These are phyloP conservation scores for Myathropa florea DNA, from an alignment of 2,888 invertebrate genomes.

Conservation along the genomic window DNA sequence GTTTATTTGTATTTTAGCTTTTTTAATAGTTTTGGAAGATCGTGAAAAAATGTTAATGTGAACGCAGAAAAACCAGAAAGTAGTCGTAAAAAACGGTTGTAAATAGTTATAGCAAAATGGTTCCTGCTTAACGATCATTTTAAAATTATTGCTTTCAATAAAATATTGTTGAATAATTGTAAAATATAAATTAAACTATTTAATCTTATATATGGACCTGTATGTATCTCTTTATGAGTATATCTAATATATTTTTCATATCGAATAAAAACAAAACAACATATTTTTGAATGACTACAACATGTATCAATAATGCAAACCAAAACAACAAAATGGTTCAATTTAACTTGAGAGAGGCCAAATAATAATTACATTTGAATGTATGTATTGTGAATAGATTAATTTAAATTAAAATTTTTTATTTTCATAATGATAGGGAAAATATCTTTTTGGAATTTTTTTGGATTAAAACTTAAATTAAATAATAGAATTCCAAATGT, in stretches of 20 bases:
- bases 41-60: background rate
- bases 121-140: background rate
- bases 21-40: background rate
- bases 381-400: background rate
- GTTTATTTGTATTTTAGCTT: constrained; percentile 6
- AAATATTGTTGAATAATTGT: background rate
- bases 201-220: background rate
- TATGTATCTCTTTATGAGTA: background rate
- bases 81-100: background rate
- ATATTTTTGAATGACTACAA: constrained; percentile 37
- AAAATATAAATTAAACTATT: background rate
- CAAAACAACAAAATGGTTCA: background rate
- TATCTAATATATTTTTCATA: constrained; percentile 60
- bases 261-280: constrained; percentile 22
- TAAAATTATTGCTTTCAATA: background rate
- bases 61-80: background rate
- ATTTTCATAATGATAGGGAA: background rate
- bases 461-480: background rate
- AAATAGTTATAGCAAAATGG: background rate
- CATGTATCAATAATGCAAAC: constrained; percentile 9
- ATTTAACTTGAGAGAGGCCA: background rate
- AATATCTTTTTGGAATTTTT: background rate
- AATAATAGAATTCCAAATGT: background rate
- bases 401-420: background rate
- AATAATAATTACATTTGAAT: background rate